phyloP scores from a whole-genome alignment of 2,888 invertebrate genomes.

The Ceraclea dissimilis region DNA sequence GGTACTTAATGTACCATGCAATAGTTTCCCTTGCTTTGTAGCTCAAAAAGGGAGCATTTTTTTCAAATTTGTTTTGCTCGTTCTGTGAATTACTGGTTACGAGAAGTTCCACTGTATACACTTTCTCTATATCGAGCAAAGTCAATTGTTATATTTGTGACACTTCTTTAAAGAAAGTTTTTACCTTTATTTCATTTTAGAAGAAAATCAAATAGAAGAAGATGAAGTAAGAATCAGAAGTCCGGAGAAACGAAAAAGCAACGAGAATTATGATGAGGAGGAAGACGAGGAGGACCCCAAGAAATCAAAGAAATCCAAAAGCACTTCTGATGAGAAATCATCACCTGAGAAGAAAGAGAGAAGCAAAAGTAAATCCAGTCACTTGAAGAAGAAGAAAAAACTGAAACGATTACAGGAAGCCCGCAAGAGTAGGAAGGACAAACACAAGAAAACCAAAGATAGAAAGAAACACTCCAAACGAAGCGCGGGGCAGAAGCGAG shows the following conservation, averaged over 20 bases:
- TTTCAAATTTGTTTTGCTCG: not conserved
- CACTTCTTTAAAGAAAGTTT: no score
- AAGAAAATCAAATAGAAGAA: constrained; percentile 7
- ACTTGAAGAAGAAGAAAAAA: constrained; percentile 26
- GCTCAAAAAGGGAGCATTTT: not conserved
- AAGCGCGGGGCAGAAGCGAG: constrained; percentile 37
- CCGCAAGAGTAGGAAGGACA: constrained; percentile 25
- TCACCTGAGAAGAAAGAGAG: constrained; percentile 8
- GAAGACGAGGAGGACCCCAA: constrained; percentile 5
- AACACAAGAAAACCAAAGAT: constrained; percentile 35
- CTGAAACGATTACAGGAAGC: constrained; percentile 25
- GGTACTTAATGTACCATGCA: no score
- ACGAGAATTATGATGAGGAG: constrained; percentile 1
- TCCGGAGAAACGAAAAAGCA: constrained; percentile 8
- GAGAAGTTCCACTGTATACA: no score
- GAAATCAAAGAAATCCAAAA: constrained; percentile 9
- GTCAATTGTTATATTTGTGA: not conserved
- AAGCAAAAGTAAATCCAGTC: not conserved
- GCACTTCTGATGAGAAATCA: not conserved
- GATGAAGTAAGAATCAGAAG: constrained; percentile 7
- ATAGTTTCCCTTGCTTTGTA: not conserved
- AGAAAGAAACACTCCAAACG: constrained; percentile 37
- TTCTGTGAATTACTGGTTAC: not conserved
- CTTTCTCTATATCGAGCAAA: not conserved
- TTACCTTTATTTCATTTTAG: not conserved